Evolutionary conservation across 1,140 invertebrate species (phyloP), one percentile per base, ranked within the genome.

Genomic region (Calosoma granatense): DNA sequence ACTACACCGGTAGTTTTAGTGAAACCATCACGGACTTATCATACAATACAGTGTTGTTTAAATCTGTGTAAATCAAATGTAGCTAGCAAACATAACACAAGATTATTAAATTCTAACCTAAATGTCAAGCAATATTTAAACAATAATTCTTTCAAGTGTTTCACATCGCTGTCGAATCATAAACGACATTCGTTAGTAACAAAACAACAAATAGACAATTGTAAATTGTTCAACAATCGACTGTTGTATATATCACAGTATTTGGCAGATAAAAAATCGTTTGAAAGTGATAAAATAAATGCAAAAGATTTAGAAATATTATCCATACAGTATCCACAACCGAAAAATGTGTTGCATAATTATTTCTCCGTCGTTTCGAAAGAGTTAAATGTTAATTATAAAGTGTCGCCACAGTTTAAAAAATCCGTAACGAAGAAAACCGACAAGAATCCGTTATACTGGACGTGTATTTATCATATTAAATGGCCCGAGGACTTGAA

Each of bases 391-490:
- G 58, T 62, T 56, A 51, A 57, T 12, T 54, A 64, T 11, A 63
- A 56, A 55, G 11, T 61, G 22, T 20, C 59, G n/a, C 56, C 61
- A 0, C 12, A 17, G n/a, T 68, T 63, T 23, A 65, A 62, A 58
- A 51, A 36, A 51, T 15, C 53, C 36, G 17, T 39, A 14, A 2
- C 41, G 19, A 20, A 39, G 22, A 41, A 54, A 56, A 53, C 39
- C n/a, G 2, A 54, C 54, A 15, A 20, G 17, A 20, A 2, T 2
- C 11, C 1, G 20, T 19, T 3, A 1, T 56, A 41, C 11, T 71
- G 69, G 67, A 54, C 52, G 22, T 70, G 67, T 56, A 66, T 57
- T 6, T 69, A 70, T 55, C 54, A 63, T 51, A 17, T 70, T 47
- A 64, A 65, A 58, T 71, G 70, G 70, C 70, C 70, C 14, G 58